Percentiles rank a stretch among this genome's conserved stretches.
phyloP scores from a whole-genome alignment of 2,113 vertebrate genomes.

The Alethe diademata region DNA sequence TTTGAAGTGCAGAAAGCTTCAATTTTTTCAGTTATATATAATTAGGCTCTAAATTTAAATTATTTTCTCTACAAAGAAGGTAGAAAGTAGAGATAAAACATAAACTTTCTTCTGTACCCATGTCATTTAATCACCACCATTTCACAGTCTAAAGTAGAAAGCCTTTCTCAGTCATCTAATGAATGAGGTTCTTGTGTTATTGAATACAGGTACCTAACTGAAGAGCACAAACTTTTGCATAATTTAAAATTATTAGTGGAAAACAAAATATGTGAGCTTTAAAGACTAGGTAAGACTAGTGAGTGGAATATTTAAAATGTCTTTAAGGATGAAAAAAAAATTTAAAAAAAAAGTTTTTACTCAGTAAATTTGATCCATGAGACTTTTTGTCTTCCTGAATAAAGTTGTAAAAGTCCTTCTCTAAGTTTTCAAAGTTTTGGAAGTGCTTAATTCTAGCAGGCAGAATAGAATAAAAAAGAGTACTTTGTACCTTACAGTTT shows the following conservation, averaged over 20 bases:
- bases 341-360: not conserved
- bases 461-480: not conserved
- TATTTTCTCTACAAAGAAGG: conserved; percentile 13
- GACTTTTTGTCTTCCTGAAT: not conserved
- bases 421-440: not conserved
- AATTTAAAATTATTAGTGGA: not conserved
- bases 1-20: not conserved
- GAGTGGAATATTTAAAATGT: not conserved
- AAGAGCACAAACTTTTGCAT: not conserved
- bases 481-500: not conserved
- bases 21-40: not conserved
- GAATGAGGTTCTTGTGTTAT: not conserved
- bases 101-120: not conserved
- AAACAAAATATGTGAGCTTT: not conserved
- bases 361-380: not conserved
- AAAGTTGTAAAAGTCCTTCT: not conserved
- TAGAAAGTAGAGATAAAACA: not conserved
- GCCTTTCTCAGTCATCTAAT: not conserved
- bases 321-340: not conserved
- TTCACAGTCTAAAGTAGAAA: conserved; percentile 5
- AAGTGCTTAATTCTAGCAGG: not conserved
- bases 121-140: not conserved
- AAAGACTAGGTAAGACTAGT: not conserved
- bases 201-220: not conserved
- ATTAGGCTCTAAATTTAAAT: conserved; percentile 37